Evolutionary conservation across 2,797 vertebrate species (phyloP), one percentile per base, ranked within the genome.

Genomic region (Kryptopterus vitreolus): DNA sequence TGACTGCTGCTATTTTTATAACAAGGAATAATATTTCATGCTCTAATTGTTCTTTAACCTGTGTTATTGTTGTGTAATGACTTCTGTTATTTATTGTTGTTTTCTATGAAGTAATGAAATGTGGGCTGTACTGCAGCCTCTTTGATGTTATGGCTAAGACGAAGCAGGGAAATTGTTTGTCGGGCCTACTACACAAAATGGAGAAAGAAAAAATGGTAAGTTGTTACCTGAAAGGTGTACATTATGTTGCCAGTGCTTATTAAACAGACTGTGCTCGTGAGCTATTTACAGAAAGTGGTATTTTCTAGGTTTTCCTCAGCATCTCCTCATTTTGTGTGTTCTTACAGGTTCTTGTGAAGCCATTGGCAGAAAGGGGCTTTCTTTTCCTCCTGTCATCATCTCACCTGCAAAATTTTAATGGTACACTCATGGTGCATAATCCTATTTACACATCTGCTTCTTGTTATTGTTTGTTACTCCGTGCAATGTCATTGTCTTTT

Each of bases 151-250:
- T 94, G 85, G 95, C 97, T 83, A 97, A 96, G 91, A 93, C 93
- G 81, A 97, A 96, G 92, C 92, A 94, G 55, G 95, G 94, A 86
- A 95, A 88, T 90, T 95, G 94, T 88, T 91, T 99, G 86, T 92
- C 95, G 22, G 91, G 91, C 70, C 94, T 99, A 82, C 90, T 98
- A 82, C 94, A 96, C 81, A 97, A 96, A 86, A 93, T 99, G 87
- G 97, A 99, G 88, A 95, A 91, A 85, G 98, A 99, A 80, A 95
- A 95, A 87, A 95, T 97, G 92, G 98, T 99, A 89, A 97, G 96
- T 18, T 4, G 38, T 62, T 18, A 43, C 38, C 7, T 48, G 3
- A 69, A 18, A 4, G 5, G 24, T 29, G 26, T 16, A 29, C 4
- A 11, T 71, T 3, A 10, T 52, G 43, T 66, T 53, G 24, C 53